phyloP scores from a whole-genome alignment of 2,113 vertebrate genomes.

The Arizona elegans region DNA sequence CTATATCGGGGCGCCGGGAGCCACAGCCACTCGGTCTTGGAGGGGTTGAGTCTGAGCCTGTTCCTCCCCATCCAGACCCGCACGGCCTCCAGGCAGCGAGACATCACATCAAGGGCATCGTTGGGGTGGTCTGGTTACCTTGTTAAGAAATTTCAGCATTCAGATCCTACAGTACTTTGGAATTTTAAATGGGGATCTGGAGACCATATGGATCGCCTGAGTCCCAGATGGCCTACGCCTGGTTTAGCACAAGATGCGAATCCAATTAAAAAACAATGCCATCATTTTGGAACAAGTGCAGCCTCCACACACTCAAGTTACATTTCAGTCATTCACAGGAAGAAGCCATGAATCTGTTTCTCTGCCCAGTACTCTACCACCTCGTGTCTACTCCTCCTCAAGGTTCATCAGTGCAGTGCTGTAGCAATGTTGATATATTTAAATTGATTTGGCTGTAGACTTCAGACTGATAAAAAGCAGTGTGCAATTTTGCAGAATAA shows the following conservation, averaged over 20 bases:
- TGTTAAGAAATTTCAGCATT: background rate
- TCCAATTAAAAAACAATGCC: background rate
- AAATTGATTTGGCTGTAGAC: background rate
- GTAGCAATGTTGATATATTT: background rate
- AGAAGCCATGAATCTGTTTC: constrained; percentile 26
- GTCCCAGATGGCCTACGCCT: background rate
- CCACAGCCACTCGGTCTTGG: too few species aligned
- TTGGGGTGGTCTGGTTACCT: background rate
- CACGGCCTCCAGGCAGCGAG: too few species aligned
- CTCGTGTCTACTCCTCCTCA: constrained; percentile 7
- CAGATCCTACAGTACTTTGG: background rate
- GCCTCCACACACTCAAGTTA: background rate
- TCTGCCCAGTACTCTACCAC: background rate
- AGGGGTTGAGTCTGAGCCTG: too few species aligned
- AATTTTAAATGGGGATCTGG: background rate
- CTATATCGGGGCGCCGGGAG: too few species aligned
- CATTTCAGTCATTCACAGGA: background rate
- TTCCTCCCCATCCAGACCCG: too few species aligned
- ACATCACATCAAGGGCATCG: too few species aligned
- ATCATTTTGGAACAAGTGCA: background rate
- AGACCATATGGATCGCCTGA: background rate
- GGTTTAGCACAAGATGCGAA: background rate
- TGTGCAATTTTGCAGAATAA: background rate
- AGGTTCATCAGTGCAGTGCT: background rate
- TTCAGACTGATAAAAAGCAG: background rate